Conservation (phyloP, 1,140 invertebrate genomes). For the Zaprionus kolodkinae region DNA sequence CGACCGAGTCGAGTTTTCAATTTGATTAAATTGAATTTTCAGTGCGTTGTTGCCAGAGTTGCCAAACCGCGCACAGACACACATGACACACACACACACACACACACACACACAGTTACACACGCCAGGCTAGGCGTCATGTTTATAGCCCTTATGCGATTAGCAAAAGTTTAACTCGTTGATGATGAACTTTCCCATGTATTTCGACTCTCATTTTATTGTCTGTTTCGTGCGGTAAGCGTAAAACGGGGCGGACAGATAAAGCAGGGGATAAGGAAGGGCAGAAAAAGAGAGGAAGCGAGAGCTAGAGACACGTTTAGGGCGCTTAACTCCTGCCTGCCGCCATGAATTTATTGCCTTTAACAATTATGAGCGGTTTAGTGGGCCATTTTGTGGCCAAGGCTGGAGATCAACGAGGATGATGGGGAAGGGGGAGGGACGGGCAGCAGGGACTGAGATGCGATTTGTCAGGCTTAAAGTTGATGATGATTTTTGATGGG, state of each 20-base stretch:
- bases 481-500: slow-evolving; percentile 34
- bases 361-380: slow-evolving; percentile 50
- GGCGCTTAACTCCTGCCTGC: background rate
- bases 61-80: slow-evolving; percentile 29
- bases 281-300: background rate
- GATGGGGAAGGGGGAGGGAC: background rate
- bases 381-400: slow-evolving; percentile 34
- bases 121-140: no score
- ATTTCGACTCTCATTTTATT: slow-evolving; percentile 33
- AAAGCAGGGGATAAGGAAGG: background rate
- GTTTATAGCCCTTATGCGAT: slow-evolving; percentile 37
- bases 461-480: slow-evolving; percentile 44
- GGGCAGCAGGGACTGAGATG: background rate
- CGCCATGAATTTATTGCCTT: slow-evolving; percentile 39
- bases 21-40: slow-evolving; percentile 76
- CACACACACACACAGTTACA: background rate
- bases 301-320: background rate
- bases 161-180: slow-evolving; percentile 48
- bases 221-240: slow-evolving; percentile 33
- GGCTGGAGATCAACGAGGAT: background rate
- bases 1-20: slow-evolving; percentile 67
- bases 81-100: background rate
- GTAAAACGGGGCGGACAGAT: background rate
- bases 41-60: slow-evolving; percentile 49
- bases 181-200: slow-evolving; percentile 30